Evolutionary conservation across 2,888 invertebrate species (phyloP), one percentile per base, ranked within the genome.

Genomic region (Cephus spinipes): DNA sequence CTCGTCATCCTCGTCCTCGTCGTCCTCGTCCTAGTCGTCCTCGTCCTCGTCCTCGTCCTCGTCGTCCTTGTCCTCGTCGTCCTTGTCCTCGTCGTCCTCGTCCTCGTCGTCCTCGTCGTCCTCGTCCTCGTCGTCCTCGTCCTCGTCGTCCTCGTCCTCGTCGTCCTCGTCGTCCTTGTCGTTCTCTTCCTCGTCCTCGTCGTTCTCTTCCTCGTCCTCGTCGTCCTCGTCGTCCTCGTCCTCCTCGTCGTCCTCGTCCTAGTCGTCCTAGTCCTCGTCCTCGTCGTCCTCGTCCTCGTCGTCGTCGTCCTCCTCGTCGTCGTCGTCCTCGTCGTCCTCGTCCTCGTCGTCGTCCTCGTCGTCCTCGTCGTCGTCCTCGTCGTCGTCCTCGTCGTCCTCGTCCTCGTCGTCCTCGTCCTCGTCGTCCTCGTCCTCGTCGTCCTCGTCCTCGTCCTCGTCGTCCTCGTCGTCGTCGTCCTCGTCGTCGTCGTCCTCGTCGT

Each of bases 61-160:
- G n/a, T n/a, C n/a, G n/a, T n/a, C n/a, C n/a, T n/a, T n/a, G n/a
- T n/a, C n/a, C n/a, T n/a, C n/a, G n/a, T n/a, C n/a, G n/a, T n/a
- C n/a, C n/a, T n/a, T n/a, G n/a, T 68, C 68, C 12, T 68, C 68
- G 68, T 68, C 68, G 12, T 68, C 68, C 23, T 23, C 12, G 12
- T n/a, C n/a, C n/a, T n/a, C n/a, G n/a, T n/a, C n/a, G n/a, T n/a
- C n/a, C n/a, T n/a, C n/a, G n/a, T 87, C 86, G 74, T 85, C 88
- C 78, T 90, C 88, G 4, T 81, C 78, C 76, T 88, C 87, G 55
- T 87, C 87, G 55, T 89, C 89, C 11, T 84, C 86, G 15, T 89
- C 87, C 79, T 90, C 89, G 36, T 89, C 89, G 1, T 82, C 89
- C 69, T 88, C 87, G 32, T 84, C 88, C 69, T 85, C 88, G 33